phyloP scores from a whole-genome alignment of 2,797 vertebrate species.

The Anguilla megastoma region DNA sequence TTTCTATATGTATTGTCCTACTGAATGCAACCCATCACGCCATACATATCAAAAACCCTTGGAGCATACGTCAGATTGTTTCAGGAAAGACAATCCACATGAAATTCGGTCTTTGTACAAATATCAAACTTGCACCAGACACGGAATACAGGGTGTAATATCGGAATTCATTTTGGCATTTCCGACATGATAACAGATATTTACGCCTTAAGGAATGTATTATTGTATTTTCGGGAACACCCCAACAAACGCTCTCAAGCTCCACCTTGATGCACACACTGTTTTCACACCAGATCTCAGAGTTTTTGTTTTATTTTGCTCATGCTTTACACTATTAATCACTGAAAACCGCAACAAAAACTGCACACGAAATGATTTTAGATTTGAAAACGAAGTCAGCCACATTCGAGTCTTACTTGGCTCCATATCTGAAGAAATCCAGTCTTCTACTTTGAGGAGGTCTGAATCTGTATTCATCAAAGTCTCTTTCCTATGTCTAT shows the following conservation, averaged over 20 bases:
- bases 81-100: not conserved
- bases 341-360: not conserved
- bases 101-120: not conserved
- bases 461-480: conserved; percentile 40
- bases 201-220: not conserved
- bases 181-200: not conserved
- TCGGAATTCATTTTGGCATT: not conserved
- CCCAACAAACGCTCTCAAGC: not conserved
- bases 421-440: conserved; percentile 71
- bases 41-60: not conserved
- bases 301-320: not conserved
- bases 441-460: conserved; percentile 61
- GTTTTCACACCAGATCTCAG: conserved; percentile 7
- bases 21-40: not conserved
- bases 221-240: not conserved
- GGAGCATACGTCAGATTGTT: not conserved
- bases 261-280: not conserved
- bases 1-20: not conserved
- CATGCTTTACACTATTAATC: not conserved
- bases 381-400: not conserved
- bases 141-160: conserved; percentile 16
- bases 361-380: not conserved
- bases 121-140: not conserved
- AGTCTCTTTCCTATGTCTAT: conserved; percentile 41
- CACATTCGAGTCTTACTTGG: conserved; percentile 64